Conservation (phyloP, 37 sponge, comb jelly and placozoan genomes). For the Cliona cf. orientalis region DNA sequence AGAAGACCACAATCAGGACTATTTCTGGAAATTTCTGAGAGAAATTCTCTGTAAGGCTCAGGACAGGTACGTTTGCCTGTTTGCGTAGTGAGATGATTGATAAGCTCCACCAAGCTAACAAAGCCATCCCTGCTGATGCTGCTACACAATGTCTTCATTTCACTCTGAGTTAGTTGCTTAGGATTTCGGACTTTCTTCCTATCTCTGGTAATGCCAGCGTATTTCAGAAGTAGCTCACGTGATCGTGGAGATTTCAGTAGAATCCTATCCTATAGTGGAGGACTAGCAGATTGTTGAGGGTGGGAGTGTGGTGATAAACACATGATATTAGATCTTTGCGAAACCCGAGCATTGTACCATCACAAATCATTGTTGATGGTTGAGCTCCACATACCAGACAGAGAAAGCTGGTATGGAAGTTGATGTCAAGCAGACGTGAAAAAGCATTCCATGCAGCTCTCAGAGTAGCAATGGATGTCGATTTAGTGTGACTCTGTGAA, state of each 20-base stretch:
- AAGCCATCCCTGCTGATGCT: neutral
- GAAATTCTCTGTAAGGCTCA: neutral
- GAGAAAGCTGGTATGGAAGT: neutral
- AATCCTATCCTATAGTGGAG: neutral
- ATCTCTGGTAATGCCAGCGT: neutral
- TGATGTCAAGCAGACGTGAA: neutral
- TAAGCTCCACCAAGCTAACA: neutral
- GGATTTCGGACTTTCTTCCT: neutral
- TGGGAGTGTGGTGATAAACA: neutral
- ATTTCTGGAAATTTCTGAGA: neutral
- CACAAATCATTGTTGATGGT: neutral
- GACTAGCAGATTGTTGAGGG: neutral
- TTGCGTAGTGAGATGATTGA: neutral
- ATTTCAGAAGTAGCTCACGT: neutral
- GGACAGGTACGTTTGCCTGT: neutral
- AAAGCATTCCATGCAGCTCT: neutral
- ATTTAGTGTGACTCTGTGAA: slow-evolving; percentile 17
- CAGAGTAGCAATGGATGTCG: neutral
- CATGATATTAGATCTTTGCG: neutral
- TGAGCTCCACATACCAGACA: neutral
- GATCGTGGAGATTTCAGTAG: neutral
- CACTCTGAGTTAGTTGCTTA: neutral
- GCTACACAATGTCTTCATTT: neutral
- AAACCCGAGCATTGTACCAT: neutral
- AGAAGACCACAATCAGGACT: neutral